Evolutionary conservation across 1,140 invertebrate genomes (phyloP).

Genomic region (Polypedilum pembai): DNA sequence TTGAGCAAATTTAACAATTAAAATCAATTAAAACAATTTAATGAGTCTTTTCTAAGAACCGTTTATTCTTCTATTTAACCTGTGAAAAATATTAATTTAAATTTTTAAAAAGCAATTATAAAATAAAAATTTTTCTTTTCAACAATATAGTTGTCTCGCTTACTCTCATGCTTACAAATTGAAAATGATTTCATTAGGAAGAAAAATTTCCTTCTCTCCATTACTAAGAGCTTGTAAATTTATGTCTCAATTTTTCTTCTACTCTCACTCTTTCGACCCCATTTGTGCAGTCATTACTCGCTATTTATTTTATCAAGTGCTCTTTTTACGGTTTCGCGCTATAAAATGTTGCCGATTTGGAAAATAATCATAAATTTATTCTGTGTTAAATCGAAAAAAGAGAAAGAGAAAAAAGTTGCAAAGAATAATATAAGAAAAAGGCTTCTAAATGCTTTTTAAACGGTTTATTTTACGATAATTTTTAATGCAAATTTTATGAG

Average conservation of each 20-base stretch:
- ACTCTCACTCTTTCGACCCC: background rate
- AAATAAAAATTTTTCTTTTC: no score
- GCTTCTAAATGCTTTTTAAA: constrained; percentile 7
- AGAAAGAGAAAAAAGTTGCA: background rate
- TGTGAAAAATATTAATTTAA: no score
- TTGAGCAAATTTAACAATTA: no score
- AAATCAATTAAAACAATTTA: no score
- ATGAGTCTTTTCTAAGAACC: no score
- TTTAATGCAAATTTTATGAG: constrained; percentile 22
- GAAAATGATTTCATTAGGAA: constrained; percentile 14
- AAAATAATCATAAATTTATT: constrained; percentile 25
- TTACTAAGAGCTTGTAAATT: background rate
- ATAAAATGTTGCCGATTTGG: constrained; percentile 1
- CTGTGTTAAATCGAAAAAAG: background rate
- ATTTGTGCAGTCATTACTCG: constrained; percentile 8
- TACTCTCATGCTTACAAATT: no score
- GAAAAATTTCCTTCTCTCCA: background rate
- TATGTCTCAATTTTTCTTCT: constrained; percentile 15
- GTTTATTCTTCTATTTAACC: no score
- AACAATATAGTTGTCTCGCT: no score
- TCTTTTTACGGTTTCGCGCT: constrained; percentile 22
- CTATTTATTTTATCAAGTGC: constrained; percentile 28
- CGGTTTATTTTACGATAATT: constrained; percentile 1
- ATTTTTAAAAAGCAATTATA: no score
- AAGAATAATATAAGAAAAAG: background rate